Base-by-base conservation (phyloP, 30 jellyfish, hydroid and myxozoan genomes). In the Catostylus mosaicus region DNA sequence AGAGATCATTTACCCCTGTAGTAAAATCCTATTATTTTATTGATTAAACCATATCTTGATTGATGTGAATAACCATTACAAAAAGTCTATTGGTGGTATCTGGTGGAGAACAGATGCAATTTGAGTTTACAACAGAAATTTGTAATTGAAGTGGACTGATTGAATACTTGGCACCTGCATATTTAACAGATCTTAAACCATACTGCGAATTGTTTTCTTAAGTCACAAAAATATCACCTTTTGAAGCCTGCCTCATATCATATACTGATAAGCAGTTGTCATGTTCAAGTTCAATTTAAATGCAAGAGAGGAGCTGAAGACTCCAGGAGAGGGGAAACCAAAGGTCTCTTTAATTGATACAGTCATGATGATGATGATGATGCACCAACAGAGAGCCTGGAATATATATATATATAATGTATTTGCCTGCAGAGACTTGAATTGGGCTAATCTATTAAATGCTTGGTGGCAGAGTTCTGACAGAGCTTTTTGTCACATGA, bases 91-190 rank as follows among this genome's bases (percentile, higher is more conserved):
- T 61, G 37, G 16, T 61, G 40, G 73, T 61, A 61, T 24, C 46
- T 61, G 73, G 73, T 61, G 73, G 73, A 61, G 22, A 61, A 23
- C 46, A 61, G 38, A 61, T 61, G 73, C 73, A 61, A 61, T 61
- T 61, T 61, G 40, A 61, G 73, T 23, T 61, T 61, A 29, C 46
- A 37, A 31, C n/a, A 37, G 24, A 61, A 61, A 61, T 61, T 61
- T 61, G 73, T 61, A 29, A 61, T 20, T 61, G 73, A 14, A 61
- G 73, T 31, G 46, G 73, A 61, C 46, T 61, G 73, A 14, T 10
- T 61, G 73, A 61, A 14, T 7, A 40, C 54, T 40, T 40, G 54
- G 14, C 54, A 40, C 54, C 54, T 14, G 54, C 54, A 40, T 40
- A 40, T 40, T 14, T 40, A 40, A 40, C 54, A 40, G 54, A 14